Base-by-base conservation (phyloP, 2,797 vertebrate species). In the Cossypha polioptera region DNA sequence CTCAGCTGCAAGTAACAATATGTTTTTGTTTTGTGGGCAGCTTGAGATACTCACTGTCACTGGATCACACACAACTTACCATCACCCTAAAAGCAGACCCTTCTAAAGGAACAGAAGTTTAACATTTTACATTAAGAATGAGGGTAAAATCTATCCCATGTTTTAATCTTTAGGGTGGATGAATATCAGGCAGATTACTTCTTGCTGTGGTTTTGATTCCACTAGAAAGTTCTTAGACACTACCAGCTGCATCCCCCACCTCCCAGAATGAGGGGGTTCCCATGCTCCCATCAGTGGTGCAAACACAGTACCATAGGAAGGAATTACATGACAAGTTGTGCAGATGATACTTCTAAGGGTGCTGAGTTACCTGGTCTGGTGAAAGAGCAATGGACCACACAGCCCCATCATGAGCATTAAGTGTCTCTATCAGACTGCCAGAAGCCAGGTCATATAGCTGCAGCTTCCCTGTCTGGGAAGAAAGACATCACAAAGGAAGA, bases 391-490 rank as follows among this genome's bases (percentile, higher is more conserved):
- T 96, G 78, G 99, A 99, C 99, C 99, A 99, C 90, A 99, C 68
- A 0, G 99, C 98, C 45, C 99, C 99, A 0, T 97, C 65, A 0
- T 99, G 99, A 48, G 99, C 99, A 4, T 98, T 96, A 11, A 98
- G 61, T 0, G 98, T 97, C 96, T 99, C 99, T 88, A 99, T 90
- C 42, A 99, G 97, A 85, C 92, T 98, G 85, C 99, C 99, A 25
- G 99, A 99, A 31, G 99, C 98, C 97, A 99, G 83, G 91, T 99
- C 99, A 94, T 98, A 99, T 53, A 99, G 98, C 98, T 99, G 99
- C 85, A 99, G 97, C 92, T 99, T 99, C 57, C 99, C 99, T 10
- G 98, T 98, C 99, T 99, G 96, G 62, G 62, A 68, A 65, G 72
- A 86, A 73, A 95, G 15, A 53, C 1, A 35, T 8, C 16, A 61